Evolutionary conservation across 1,140 invertebrate genomes (phyloP).

Genomic region (Trachelipus rathkii): DNA sequence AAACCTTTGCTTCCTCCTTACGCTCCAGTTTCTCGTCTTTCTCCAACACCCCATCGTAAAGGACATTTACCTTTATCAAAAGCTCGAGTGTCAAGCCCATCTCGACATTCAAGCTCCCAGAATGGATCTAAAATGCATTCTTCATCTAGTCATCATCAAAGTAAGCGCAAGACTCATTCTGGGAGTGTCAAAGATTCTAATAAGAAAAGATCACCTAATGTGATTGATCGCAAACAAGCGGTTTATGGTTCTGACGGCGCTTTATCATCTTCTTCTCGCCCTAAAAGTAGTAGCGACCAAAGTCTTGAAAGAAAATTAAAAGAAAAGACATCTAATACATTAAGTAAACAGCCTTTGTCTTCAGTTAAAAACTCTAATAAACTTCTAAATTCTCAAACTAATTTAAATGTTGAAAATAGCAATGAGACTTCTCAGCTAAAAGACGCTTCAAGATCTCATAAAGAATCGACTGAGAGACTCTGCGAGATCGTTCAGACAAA

Average conservation of each 20-base stretch:
- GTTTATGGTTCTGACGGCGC: slow-evolving; percentile 40
- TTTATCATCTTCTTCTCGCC: slow-evolving; percentile 32
- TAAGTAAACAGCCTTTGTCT: slow-evolving; percentile 12
- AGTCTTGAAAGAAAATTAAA: slow-evolving; percentile 22
- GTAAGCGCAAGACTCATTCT: neutral
- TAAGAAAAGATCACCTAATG: slow-evolving; percentile 24
- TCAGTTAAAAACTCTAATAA: slow-evolving; percentile 18
- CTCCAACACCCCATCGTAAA: neutral
- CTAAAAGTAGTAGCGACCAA: slow-evolving; percentile 31
- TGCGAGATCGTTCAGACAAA: slow-evolving; percentile 38
- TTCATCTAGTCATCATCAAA: slow-evolving; percentile 1
- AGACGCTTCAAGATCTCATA: neutral
- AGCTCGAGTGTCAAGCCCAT: neutral
- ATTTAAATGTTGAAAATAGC: slow-evolving; percentile 10
- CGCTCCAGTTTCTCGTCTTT: neutral
- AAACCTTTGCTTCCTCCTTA: neutral
- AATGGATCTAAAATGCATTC: neutral
- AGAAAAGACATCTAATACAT: slow-evolving; percentile 26
- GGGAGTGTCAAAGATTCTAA: neutral
- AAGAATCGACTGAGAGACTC: slow-evolving; percentile 26
- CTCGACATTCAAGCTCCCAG: neutral
- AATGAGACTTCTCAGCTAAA: slow-evolving; percentile 27
- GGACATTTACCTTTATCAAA: neutral
- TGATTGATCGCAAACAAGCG: slow-evolving; percentile 40
- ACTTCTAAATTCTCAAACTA: neutral